Conservation (phyloP, 2,888 invertebrate species). For the Rutpela maculata region DNA sequence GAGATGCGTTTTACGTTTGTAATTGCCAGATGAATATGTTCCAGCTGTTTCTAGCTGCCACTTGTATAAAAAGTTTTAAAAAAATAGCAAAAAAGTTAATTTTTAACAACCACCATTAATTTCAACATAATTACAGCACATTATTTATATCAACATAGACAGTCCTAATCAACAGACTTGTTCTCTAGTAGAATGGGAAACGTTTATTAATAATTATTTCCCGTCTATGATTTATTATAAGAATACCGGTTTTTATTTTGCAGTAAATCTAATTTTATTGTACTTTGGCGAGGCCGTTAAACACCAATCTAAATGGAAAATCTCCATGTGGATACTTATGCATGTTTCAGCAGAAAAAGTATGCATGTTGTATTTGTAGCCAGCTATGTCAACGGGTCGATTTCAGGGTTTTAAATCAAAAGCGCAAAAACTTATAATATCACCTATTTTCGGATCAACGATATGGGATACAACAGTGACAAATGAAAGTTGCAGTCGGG, state of each 20-base stretch:
- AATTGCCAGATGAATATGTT: not conserved
- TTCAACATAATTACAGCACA: not conserved
- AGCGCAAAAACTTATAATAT: no score
- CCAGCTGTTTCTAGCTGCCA: not conserved
- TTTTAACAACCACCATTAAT: conserved; percentile 1
- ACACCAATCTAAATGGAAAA: not conserved
- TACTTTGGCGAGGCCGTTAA: not conserved
- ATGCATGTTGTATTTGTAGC: no score
- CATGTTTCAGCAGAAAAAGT: not conserved
- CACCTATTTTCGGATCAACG: no score
- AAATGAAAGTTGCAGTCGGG: no score
- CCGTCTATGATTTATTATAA: conserved; percentile 17
- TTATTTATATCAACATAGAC: conserved; percentile 16
- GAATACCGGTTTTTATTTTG: not conserved
- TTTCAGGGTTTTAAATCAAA: no score
- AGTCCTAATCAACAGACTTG: conserved; percentile 10
- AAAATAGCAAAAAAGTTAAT: not conserved
- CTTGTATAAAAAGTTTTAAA: not conserved
- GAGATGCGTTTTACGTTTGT: not conserved
- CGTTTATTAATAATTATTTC: conserved; percentile 25
- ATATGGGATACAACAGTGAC: no score
- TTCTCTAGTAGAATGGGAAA: conserved; percentile 12
- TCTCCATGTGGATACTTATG: not conserved
- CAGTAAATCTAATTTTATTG: not conserved
- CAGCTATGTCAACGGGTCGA: no score